Percentiles rank a stretch among this genome's conserved stretches.
These are phyloP conservation scores for Stratiomys singularior DNA, from an alignment of 2,888 invertebrate genomes.

Conservation along the genomic window DNA sequence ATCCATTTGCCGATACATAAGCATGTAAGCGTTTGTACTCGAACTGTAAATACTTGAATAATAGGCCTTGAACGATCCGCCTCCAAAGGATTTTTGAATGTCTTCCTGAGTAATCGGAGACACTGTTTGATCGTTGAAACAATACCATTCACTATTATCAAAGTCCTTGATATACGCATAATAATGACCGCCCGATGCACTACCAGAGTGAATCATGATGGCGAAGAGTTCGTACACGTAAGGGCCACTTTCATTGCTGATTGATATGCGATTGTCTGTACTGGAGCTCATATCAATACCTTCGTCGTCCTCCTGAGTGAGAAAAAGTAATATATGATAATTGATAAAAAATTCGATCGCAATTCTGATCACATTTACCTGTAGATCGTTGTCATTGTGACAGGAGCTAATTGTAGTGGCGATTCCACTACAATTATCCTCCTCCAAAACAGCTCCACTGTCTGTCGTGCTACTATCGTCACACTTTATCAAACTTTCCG, in stretches of 20 bases:
- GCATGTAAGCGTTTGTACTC: constrained; percentile 90
- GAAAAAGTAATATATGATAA: constrained; percentile 56
- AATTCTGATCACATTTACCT: constrained; percentile 53
- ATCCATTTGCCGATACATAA: constrained; percentile 86
- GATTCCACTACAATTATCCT: constrained; percentile 69
- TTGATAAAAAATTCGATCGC: not conserved
- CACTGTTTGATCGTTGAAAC: constrained; percentile 89
- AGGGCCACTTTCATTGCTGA: constrained; percentile 69
- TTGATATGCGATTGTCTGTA: constrained; percentile 60
- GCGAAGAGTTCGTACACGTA: constrained; percentile 88
- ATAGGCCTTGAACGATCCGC: constrained; percentile 75
- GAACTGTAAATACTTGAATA: constrained; percentile 81
- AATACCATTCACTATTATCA: constrained; percentile 80
- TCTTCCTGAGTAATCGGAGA: constrained; percentile 81
- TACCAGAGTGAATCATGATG: constrained; percentile 92
- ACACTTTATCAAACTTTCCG: constrained; percentile 65
- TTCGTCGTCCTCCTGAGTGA: constrained; percentile 73
- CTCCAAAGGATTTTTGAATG: constrained; percentile 85
- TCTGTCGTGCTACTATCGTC: constrained; percentile 77
- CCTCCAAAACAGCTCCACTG: constrained; percentile 75
- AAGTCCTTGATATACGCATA: constrained; percentile 91
- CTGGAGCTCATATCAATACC: constrained; percentile 73
- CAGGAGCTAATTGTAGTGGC: constrained; percentile 63
- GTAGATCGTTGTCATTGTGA: constrained; percentile 63
- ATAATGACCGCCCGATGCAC: constrained; percentile 90